Evolutionary conservation across 1,140 invertebrate genomes (phyloP).

Genomic region (Lucilia sericata): DNA sequence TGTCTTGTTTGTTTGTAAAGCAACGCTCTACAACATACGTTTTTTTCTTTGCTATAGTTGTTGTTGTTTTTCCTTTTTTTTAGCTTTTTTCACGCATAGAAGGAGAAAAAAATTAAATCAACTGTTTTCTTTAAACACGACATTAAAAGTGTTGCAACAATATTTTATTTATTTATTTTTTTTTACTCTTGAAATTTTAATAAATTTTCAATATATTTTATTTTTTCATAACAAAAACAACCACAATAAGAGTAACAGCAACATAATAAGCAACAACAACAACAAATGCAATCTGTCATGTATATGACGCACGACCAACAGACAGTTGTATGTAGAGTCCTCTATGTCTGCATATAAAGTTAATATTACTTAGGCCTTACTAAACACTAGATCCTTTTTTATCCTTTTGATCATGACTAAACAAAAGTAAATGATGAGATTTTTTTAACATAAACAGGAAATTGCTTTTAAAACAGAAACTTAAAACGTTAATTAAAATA

Average conservation of each 20-base stretch:
- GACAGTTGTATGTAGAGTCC: background rate
- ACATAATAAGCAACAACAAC: slow-evolving; percentile 40
- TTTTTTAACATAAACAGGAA: too few species aligned
- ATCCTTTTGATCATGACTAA: background rate
- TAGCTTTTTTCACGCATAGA: slow-evolving; percentile 34
- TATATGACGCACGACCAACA: slow-evolving; percentile 39
- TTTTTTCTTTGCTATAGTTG: background rate
- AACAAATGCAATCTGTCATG: slow-evolving; percentile 43
- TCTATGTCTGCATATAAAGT: background rate
- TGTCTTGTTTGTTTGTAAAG: slow-evolving; percentile 42
- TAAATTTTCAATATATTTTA: slow-evolving; percentile 42
- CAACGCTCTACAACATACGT: slow-evolving; percentile 30
- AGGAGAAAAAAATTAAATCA: slow-evolving; percentile 32
- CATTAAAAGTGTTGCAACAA: slow-evolving; percentile 33
- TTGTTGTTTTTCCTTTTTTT: slow-evolving; percentile 11
- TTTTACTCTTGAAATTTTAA: slow-evolving; percentile 35
- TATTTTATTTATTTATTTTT: background rate
- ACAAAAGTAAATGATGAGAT: too few species aligned
- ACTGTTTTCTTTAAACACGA: slow-evolving; percentile 34
- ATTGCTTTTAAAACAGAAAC: too few species aligned
- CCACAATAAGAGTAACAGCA: slow-evolving; percentile 3
- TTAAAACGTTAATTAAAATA: too few species aligned
- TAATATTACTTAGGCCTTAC: background rate
- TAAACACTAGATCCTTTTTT: background rate
- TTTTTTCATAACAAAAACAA: slow-evolving; percentile 3